Conservation (phyloP, 2,797 vertebrate genomes). For the Masticophis lateralis region DNA sequence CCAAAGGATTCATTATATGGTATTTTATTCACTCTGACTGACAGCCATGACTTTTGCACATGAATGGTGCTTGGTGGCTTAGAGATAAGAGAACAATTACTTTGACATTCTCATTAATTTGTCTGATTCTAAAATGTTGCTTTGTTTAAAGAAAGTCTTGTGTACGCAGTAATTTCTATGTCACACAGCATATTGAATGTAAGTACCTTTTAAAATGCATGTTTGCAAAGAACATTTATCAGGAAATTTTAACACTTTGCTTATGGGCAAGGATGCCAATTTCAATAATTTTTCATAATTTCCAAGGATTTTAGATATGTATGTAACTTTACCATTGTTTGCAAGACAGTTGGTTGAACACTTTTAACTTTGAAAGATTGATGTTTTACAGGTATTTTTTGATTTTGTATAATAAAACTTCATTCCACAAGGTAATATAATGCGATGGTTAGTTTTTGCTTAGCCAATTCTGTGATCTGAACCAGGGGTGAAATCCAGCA, state of each 20-base stretch:
- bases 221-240: conserved; percentile 32
- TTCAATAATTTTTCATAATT: conserved; percentile 5
- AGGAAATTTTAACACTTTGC: conserved; percentile 22
- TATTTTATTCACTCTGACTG: conserved; percentile 43
- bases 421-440: background rate
- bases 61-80: conserved; percentile 30
- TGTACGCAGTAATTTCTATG: conserved; percentile 20
- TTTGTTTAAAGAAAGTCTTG: conserved; percentile 31
- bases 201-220: conserved; percentile 30
- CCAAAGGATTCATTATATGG: conserved; percentile 44
- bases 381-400: background rate
- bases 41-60: conserved; percentile 48
- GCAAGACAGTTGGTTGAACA: background rate
- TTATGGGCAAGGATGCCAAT: background rate
- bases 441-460: background rate
- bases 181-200: background rate
- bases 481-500: too few species aligned
- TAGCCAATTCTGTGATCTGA: background rate
- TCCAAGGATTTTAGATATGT: conserved; percentile 9
- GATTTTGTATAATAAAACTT: background rate
- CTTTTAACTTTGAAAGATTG: conserved; percentile 5
- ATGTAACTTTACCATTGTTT: background rate
- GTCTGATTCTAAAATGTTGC: conserved; percentile 41
- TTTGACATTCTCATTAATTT: conserved; percentile 56
- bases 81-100: conserved; percentile 43